phyloP scores from a whole-genome alignment of 2,888 invertebrate species.

The Chloromyia formosa region DNA sequence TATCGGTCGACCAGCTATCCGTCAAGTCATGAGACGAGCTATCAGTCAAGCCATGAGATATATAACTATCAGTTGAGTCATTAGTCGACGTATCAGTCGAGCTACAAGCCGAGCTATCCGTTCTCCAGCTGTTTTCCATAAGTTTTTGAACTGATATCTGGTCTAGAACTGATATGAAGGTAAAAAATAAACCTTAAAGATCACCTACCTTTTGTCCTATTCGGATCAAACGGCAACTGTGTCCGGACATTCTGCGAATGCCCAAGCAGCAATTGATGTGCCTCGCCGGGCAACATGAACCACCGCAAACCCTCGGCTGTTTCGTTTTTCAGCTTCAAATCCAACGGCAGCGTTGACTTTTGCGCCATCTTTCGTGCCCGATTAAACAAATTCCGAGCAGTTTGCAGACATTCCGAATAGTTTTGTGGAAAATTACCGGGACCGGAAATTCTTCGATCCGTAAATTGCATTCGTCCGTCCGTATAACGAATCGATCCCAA shows the following conservation, averaged over 20 bases:
- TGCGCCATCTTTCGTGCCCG: slow-evolving; percentile 80
- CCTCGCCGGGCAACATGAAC: slow-evolving; percentile 91
- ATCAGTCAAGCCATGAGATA: too few species aligned
- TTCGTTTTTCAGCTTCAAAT: slow-evolving; percentile 45
- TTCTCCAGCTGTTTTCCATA: too few species aligned
- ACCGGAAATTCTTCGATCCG: slow-evolving; percentile 76
- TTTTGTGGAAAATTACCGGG: slow-evolving; percentile 78
- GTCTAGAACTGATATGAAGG: neutral
- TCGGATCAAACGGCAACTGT: slow-evolving; percentile 78
- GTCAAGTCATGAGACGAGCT: too few species aligned
- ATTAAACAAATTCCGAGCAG: slow-evolving; percentile 80
- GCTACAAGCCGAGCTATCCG: too few species aligned
- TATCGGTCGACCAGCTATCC: too few species aligned
- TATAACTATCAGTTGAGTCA: too few species aligned
- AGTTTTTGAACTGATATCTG: neutral
- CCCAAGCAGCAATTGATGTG: slow-evolving; percentile 77
- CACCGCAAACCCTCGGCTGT: slow-evolving; percentile 75
- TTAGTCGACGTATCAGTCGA: too few species aligned
- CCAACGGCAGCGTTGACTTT: slow-evolving; percentile 73
- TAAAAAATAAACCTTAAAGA: neutral
- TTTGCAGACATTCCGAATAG: slow-evolving; percentile 79
- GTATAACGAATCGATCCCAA: slow-evolving; percentile 78
- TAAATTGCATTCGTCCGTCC: slow-evolving; percentile 78
- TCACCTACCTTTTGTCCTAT: slow-evolving; percentile 59
- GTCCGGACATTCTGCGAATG: slow-evolving; percentile 81